Evolutionary conservation across 2,888 invertebrate genomes (phyloP).

Genomic region (Harmothoe impar): DNA sequence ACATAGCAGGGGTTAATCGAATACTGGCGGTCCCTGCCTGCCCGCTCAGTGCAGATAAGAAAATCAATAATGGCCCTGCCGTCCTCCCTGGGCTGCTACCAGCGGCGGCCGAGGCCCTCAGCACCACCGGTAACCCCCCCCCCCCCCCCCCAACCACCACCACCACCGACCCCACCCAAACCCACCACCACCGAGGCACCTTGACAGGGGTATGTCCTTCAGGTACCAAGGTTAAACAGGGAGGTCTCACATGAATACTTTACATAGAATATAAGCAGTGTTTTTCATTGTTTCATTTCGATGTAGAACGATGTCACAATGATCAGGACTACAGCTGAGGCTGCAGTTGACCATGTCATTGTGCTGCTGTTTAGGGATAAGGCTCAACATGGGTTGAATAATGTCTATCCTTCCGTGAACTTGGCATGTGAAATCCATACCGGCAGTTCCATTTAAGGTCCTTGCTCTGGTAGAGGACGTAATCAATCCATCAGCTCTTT

Average conservation of each 20-base stretch:
- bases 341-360: too few relatives aligned
- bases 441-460: neutral
- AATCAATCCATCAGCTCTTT: constrained; percentile 29
- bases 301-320: too few relatives aligned
- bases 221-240: neutral
- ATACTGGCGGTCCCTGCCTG: neutral
- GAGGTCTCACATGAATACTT: too few relatives aligned
- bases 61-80: constrained; percentile 40
- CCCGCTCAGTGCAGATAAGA: neutral
- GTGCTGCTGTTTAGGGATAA: too few relatives aligned
- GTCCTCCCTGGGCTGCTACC: neutral
- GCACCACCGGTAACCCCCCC: neutral
- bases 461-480: neutral
- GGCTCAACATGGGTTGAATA: too few relatives aligned
- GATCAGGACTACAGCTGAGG: too few relatives aligned
- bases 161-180: neutral
- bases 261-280: too few relatives aligned
- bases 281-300: too few relatives aligned
- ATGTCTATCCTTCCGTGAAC: too few relatives aligned
- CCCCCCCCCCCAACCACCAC: neutral
- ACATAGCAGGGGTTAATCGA: neutral
- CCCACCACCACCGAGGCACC: neutral
- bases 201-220: too few relatives aligned
- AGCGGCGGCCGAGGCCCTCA: constrained; percentile 10
- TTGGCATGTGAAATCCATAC: too few relatives aligned